Evolutionary conservation across 2,888 invertebrate species (phyloP).

Genomic region (Sarcophaga subvicina): DNA sequence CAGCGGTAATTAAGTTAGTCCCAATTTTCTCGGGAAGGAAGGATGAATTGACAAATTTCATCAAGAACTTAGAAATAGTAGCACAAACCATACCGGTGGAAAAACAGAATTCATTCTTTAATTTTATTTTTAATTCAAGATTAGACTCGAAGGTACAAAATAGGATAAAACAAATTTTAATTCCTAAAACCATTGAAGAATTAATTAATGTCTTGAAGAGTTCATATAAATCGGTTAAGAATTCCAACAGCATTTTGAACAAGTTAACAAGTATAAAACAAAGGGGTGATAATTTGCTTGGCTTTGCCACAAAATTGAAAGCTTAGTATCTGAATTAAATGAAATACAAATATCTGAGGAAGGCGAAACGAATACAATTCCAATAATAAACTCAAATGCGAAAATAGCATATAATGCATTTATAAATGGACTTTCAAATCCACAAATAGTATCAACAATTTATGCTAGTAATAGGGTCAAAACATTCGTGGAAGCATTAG

Average conservation of each 20-base stretch:
- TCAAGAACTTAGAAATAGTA: neutral
- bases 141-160: no score
- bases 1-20: neutral
- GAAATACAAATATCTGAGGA: no score
- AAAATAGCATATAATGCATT: neutral
- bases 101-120: neutral
- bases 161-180: no score
- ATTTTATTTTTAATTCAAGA: no score
- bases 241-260: neutral
- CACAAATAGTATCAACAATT: neutral
- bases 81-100: neutral
- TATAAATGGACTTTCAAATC: conserved; percentile 2
- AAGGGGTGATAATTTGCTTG: neutral
- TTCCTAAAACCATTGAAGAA: no score
- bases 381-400: neutral
- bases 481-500: neutral
- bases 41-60: conserved; percentile 2
- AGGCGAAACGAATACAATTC: neutral
- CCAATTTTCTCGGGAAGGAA: conserved; percentile 4
- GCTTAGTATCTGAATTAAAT: neutral
- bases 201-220: no score
- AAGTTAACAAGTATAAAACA: neutral
- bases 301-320: neutral
- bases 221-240: neutral
- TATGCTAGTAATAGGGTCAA: neutral